These are phyloP conservation scores for Turnix velox DNA, from an alignment of 2,113 vertebrate species.

Conservation along the genomic window DNA sequence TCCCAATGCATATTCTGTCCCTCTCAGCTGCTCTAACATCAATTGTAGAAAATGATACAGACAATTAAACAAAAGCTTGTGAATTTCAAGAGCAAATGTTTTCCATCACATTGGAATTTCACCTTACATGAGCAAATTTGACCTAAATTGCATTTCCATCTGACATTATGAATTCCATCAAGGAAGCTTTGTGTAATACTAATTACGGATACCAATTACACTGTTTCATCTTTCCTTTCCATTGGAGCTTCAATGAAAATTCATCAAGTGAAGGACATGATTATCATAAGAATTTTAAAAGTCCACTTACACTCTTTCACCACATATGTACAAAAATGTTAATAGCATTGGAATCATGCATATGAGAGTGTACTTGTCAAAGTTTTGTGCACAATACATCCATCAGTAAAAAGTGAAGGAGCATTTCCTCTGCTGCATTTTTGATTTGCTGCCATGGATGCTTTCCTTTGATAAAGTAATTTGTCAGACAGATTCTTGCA, in stretches of 20 bases:
- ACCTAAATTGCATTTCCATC: slow-evolving; percentile 72
- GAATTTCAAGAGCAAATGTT: slow-evolving; percentile 70
- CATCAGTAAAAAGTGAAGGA: background rate
- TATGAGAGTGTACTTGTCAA: slow-evolving; percentile 31
- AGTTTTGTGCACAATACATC: slow-evolving; percentile 22
- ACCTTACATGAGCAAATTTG: slow-evolving; percentile 70
- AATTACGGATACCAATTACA: slow-evolving; percentile 71
- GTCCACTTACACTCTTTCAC: background rate
- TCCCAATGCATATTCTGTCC: background rate
- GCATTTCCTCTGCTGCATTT: background rate
- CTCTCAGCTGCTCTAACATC: slow-evolving; percentile 46
- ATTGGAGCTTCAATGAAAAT: slow-evolving; percentile 73
- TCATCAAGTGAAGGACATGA: slow-evolving; percentile 67
- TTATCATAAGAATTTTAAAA: slow-evolving; percentile 68
- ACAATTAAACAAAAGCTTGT: slow-evolving; percentile 69
- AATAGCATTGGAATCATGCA: background rate
- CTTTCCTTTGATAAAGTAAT: background rate
- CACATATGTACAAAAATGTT: background rate
- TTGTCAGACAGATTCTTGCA: background rate
- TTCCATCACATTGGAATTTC: slow-evolving; percentile 66
- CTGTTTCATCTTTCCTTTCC: slow-evolving; percentile 71
- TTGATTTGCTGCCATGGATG: background rate
- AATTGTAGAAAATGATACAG: slow-evolving; percentile 58
- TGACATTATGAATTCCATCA: slow-evolving; percentile 74
- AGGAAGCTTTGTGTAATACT: slow-evolving; percentile 70